Evolutionary conservation across 2,888 invertebrate genomes (phyloP), one percentile per base, ranked within the genome.

Genomic region (Epirrhoe tristata): DNA sequence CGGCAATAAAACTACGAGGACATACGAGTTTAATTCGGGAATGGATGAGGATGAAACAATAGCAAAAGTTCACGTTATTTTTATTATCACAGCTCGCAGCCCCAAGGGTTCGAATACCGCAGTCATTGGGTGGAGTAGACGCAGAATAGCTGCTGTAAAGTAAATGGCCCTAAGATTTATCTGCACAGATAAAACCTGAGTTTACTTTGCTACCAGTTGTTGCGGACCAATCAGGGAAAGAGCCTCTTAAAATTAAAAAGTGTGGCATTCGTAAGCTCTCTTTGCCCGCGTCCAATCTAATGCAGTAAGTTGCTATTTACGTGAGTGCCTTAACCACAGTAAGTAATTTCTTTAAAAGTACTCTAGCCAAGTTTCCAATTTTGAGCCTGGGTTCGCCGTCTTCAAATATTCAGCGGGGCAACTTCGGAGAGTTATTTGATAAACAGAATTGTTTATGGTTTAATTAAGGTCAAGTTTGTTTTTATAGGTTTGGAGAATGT

Each of bases 191-290:
- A 79, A 80, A 79, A 79, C 74, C 72, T 66, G 77, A 77, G 78
- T 81, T 78, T 77, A 79, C 75, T 80, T 79, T 79, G 74, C 80
- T 75, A 74, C 69, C 71, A 67, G 72, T 75, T 73, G 75, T 74
- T 73, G 77, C 71, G 62, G 78, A 77, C 83, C 84, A 88, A 89
- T 88, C 88, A 85, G 74, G 69, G 75, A 79, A 74, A 89, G 81
- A 87, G 88, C 88, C 84, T 85, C 84, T 85, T 82, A 84, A 86
- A 88, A 86, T 87, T 86, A 86, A 87, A 86, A 87, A 84, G 82
- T 82, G 82, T 82, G 79, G 81, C 78, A 77, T 81, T 85, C 81
- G 82, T 81, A 76, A 83, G 66, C 73, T 81, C 76, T 77, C 79
- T 80, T 77, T 76, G 69, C 69, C 72, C 74, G 75, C 76, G 76